Base-by-base conservation (phyloP, 2,888 invertebrate species). In the Dorcus parallelipipedus region DNA sequence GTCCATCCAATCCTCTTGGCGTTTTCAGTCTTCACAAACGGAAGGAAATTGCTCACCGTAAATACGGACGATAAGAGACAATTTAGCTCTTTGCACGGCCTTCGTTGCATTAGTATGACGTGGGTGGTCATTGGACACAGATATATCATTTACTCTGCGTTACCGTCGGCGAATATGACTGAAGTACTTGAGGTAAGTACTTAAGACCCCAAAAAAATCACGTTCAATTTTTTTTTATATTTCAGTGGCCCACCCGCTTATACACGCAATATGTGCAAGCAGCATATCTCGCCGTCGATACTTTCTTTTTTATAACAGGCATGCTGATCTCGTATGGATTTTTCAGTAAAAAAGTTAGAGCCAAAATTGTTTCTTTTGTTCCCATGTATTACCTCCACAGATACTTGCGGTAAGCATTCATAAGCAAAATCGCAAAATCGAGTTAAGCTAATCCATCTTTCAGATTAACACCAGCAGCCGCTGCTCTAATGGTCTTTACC, bases 381-480 rank as follows among this genome's bases (percentile, higher is more conserved):
- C 45, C 45, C 10, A 17, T 45, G 45, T 17, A 20, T 7, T 45
- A 45, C 23, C 20, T 45, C 7, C 45, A 49, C 38, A 48, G 23
- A 9, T 17, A n/a, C 6, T 48, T 48, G 48, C 10, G 48, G 48
- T 48, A 7, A 17, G 48, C 5, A 5, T 6, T 33, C 6, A 4
- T 33, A 7, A 33, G 26, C 26, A 1, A 33, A 33, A 33, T 33
- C 6, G 6, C 7, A 33, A 33, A 33, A 33, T 33, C 26, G 3
- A 17, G 9, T 49, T 7, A 20, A 49, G 26, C n/a, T n/a, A 33
- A 33, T 33, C 14, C 3, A 5, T 26, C 5, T 38, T 38, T 20
- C 38, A 59, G 60, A 41, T 49, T 60, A 10, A 51, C 49, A 9
- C 60, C 60, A 26, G 60, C 60, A 38, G 17, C 58, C 17, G 52